Base-by-base conservation (phyloP, 2,888 invertebrate species). In the Drosophila mercatorum region DNA sequence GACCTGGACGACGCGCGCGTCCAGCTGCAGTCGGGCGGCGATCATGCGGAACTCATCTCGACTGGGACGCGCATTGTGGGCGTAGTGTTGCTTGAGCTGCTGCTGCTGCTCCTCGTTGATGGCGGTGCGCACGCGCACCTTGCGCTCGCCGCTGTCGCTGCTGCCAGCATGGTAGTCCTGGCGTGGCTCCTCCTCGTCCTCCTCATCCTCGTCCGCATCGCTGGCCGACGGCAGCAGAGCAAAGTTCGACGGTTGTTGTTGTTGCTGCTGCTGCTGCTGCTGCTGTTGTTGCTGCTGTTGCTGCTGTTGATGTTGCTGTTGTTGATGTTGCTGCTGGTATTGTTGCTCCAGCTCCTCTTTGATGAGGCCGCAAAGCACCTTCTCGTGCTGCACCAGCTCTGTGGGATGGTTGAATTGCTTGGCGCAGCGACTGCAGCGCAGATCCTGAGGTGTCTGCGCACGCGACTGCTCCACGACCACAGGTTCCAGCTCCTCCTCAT, bases 31-130 rank as follows among this genome's bases (percentile, higher is more conserved):
- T 70, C 94, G 94, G 26, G 96, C 95, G 3, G 98, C 98, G 84
- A 99, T 97, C 91, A 96, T 95, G 59, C 96, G 96, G 83, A 99
- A 95, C 91, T 99, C 99, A 82, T 98, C 98, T 56, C 98, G 96
- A 90, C 97, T 97, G 2, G 99, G 99, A 71, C 98, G 95, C 10
- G 98, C 96, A 93, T 99, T 99, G 26, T 96, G 93, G 57, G 96
- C 94, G 92, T 98, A 99, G 91, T 98, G 97, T 73, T 97, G 96
- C 91, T 97, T 97, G 60, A 99, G 94, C 63, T 98, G 95, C 49
- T 95, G 95, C 89, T 98, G 95, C 92, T 99, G 99, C 91, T 98
- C 98, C 89, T 99, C 99, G 49, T 97, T 97, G 75, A 99, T 96
- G 75, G 98, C 95, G 8, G 98, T 98, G 68, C 99, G 95, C 2